Evolutionary conservation across 1,140 invertebrate genomes (phyloP).

Genomic region (Homarus americanus): DNA sequence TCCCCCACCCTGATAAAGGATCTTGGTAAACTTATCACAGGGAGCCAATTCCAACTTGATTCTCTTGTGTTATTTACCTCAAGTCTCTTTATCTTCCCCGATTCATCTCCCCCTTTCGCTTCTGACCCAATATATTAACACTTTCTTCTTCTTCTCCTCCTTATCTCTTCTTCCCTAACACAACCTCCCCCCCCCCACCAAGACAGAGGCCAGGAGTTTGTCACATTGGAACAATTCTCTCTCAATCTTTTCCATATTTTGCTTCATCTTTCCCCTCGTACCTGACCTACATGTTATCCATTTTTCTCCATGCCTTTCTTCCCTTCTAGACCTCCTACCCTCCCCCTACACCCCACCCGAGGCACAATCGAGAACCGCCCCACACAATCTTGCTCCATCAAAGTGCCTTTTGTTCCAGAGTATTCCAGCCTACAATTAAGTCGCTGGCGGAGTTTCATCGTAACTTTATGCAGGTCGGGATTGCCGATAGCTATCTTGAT

Average conservation of each 20-base stretch:
- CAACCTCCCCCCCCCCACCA: neutral
- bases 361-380: neutral
- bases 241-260: too few relatives aligned
- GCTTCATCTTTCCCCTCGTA: neutral
- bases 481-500: constrained; percentile 18
- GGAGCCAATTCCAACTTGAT: too few relatives aligned
- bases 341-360: neutral
- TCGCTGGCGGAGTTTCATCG: neutral
- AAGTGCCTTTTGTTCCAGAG: neutral
- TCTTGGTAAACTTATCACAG: too few relatives aligned
- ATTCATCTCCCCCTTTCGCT: too few relatives aligned
- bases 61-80: too few relatives aligned
- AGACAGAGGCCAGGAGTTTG: too few relatives aligned
- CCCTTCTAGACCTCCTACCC: neutral
- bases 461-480: constrained; percentile 11
- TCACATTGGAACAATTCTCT: too few relatives aligned
- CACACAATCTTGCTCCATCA: neutral
- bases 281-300: neutral
- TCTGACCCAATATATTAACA: neutral
- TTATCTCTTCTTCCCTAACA: neutral
- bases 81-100: too few relatives aligned
- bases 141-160: neutral
- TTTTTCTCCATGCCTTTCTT: too few relatives aligned
- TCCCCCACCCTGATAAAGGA: too few relatives aligned
- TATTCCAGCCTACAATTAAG: constrained; percentile 13